Base-by-base conservation (phyloP, 2,888 invertebrate species). In the Geophilus truncorum region DNA sequence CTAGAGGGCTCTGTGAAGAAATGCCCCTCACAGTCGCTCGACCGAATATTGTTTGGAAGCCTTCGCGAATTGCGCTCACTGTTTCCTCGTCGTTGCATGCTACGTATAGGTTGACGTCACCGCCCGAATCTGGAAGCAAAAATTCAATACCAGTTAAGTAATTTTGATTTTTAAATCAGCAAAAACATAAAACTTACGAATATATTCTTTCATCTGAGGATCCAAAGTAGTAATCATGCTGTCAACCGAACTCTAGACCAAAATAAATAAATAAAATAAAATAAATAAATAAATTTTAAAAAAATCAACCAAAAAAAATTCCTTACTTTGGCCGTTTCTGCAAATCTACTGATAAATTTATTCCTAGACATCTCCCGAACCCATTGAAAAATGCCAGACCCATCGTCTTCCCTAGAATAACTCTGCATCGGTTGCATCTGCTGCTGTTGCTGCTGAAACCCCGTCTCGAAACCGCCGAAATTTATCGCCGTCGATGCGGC, bases 191-290 rank as follows among this genome's bases (percentile, higher is more conserved):
- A 84, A 90, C 92, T 90, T 89, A 94, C 94, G 91, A 83, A 94
- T 91, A 85, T 93, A 92, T 87, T 94, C 93, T 86, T 92, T 92
- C 95, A 95, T 95, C 86, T 95, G 94, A 18, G 95, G 95, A 87
- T 95, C 95, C 28, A 95, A 88, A 9, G 94, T 94, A 10, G 94
- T 94, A 80, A 95, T 94, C 90, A 95, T 92, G 0, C 93, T 91
- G 86, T 94, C 94, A 0, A 95, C 92, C 0, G 94, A 94, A 85
- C 89, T 93, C 89, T 93, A 28, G 6, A 76, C n/a, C n/a, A 76
- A 32, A 75, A 75, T 75, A 18, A 75, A 75, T 7, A 75, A 12
- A 10, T 75, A 28, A 28, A 18, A 9, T 5, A 18, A 79, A 21
- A 80, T n/a, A n/a, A n/a, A n/a, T n/a, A n/a, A n/a, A n/a, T n/a